Evolutionary conservation across 1,140 invertebrate species (phyloP).

Genomic region (Macrobrachium rosenbergii): DNA sequence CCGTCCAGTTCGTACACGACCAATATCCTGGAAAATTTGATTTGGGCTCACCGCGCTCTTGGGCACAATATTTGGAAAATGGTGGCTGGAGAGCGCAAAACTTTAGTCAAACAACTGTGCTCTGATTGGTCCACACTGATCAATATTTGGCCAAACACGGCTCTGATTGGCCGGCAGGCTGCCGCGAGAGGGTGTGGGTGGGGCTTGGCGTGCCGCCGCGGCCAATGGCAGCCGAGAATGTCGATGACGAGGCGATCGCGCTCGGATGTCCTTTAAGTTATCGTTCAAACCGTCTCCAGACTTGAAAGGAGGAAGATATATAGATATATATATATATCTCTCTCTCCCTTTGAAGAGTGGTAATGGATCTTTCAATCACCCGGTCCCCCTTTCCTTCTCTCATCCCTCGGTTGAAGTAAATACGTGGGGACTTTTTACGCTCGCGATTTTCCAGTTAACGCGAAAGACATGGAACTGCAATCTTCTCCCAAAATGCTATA

Average conservation of each 20-base stretch:
- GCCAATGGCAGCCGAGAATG: slow-evolving; percentile 40
- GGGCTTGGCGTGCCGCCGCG: neutral
- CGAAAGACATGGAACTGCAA: too few species aligned
- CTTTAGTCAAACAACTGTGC: slow-evolving; percentile 65
- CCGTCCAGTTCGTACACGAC: slow-evolving; percentile 46
- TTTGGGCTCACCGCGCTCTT: slow-evolving; percentile 60
- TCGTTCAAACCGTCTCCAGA: slow-evolving; percentile 30
- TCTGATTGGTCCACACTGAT: slow-evolving; percentile 64
- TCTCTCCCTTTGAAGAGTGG: too few species aligned
- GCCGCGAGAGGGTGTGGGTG: slow-evolving; percentile 36
- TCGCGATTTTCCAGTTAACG: too few species aligned
- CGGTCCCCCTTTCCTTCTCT: too few species aligned
- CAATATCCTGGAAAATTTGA: slow-evolving; percentile 64
- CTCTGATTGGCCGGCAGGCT: slow-evolving; percentile 46
- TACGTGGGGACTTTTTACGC: too few species aligned
- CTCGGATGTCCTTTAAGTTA: slow-evolving; percentile 40
- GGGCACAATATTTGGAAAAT: slow-evolving; percentile 64
- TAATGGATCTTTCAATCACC: too few species aligned
- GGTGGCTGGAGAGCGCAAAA: slow-evolving; percentile 64
- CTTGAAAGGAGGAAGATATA: too few species aligned
- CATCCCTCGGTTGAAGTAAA: too few species aligned
- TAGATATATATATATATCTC: too few species aligned
- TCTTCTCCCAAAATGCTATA: too few species aligned
- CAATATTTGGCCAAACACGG: slow-evolving; percentile 62
- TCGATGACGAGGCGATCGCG: neutral